Conservation (phyloP, 2,888 invertebrate species). For the Conomelus anceps region DNA sequence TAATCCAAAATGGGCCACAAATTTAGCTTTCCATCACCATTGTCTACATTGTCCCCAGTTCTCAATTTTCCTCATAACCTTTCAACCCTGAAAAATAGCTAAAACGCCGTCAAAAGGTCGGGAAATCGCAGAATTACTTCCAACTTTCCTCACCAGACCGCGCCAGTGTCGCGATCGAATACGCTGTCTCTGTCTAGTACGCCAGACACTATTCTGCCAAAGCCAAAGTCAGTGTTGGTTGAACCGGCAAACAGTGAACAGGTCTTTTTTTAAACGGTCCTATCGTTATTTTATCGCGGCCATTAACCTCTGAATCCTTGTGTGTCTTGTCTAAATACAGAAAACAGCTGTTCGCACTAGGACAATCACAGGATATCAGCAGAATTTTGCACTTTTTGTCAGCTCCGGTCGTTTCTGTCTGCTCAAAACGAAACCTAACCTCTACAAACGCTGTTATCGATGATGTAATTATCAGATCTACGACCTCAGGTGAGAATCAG, state of each 20-base stretch:
- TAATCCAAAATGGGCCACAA: not conserved
- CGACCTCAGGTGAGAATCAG: not conserved
- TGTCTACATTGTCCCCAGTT: too few species aligned
- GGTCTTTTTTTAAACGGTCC: not conserved
- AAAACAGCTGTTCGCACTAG: not conserved
- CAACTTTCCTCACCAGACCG: not conserved
- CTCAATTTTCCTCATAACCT: not conserved
- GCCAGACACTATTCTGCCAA: not conserved
- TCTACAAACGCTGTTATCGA: not conserved
- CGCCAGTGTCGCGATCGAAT: not conserved
- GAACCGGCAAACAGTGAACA: not conserved
- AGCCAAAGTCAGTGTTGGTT: not conserved
- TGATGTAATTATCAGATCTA: not conserved
- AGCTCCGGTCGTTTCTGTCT: not conserved
- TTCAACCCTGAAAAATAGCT: not conserved
- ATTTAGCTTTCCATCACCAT: not conserved
- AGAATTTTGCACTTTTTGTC: not conserved
- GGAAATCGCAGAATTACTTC: not conserved
- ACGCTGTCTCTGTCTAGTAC: not conserved
- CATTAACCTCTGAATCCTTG: not conserved
- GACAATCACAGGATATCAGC: not conserved
- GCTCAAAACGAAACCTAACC: not conserved
- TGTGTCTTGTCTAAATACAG: not conserved
- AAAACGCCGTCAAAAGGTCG: not conserved
- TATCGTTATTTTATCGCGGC: not conserved